Evolutionary conservation across 2,888 invertebrate species (phyloP), one percentile per base, ranked within the genome.

Genomic region (Leptinotarsa rubiginosa): DNA sequence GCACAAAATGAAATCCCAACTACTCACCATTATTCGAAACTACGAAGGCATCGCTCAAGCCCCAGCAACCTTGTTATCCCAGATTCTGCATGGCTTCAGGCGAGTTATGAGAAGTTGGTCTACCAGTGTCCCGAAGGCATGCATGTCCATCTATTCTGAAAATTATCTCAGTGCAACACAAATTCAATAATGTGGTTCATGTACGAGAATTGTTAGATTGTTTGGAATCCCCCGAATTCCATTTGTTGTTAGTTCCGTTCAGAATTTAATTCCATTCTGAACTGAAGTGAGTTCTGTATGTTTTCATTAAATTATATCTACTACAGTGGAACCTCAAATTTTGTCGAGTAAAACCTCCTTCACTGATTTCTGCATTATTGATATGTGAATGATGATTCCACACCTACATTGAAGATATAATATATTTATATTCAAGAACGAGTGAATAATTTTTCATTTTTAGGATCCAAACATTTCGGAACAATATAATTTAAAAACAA

Each of bases 21-120:
- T 41, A 41, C 41, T 5, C 12, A 41, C 12, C 3, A 52, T 16
- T 59, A 15, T 25, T 15, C 22, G 16, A 22, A 22, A 20, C 13
- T 59, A 5, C 20, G 22, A 59, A 59, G 15, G 15, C 15, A 22
- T 59, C 25, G 15, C 25, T 15, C 59, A 62, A 22, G 41, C 10
- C 62, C 62, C 5, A 31, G 62, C 41, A 62, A 15, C 16, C 31
- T 62, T 31, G 41, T 31, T 31, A 31, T 62, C 25, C 41, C 31
- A 31, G 62, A 25, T 20, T 16, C 25, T 62, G 47, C 47, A 54
- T 65, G 69, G 69, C 73, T 64, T 47, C 22, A 54, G 69, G 69
- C 73, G n/a, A 69, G 73, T 73, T 73, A 25, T 31, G 73, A 69
- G 69, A 69, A 69, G 69, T 69, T 69, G 56, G 56, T 69, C 49